Percentiles rank a stretch among this genome's conserved stretches.
These are phyloP conservation scores for Stomatorhinus ivindoensis DNA, from an alignment of 2,113 vertebrate species.

Conservation along the genomic window DNA sequence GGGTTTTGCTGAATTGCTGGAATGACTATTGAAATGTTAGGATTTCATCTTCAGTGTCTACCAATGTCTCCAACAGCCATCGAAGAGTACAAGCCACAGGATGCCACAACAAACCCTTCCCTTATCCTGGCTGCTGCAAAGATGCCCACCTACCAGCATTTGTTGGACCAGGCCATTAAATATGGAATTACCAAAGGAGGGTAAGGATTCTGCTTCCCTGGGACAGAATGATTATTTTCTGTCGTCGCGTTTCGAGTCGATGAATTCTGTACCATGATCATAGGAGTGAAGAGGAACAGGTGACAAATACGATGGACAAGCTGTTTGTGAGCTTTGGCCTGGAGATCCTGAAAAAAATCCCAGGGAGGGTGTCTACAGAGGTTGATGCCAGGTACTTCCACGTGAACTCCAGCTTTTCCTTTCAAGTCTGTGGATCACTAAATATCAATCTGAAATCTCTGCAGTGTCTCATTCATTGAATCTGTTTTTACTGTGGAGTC, in stretches of 20 bases:
- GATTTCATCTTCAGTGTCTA: background rate
- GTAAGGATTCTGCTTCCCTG: slow-evolving; percentile 52
- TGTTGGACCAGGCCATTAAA: slow-evolving; percentile 81
- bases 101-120: slow-evolving; percentile 96
- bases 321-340: slow-evolving; percentile 88
- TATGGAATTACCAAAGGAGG: slow-evolving; percentile 75
- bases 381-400: slow-evolving; percentile 84
- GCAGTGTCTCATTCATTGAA: background rate
- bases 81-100: slow-evolving; percentile 90
- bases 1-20: background rate
- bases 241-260: background rate
- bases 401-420: too few relatives aligned
- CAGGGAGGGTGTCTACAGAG: slow-evolving; percentile 92
- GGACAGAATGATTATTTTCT: background rate
- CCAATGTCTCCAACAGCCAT: slow-evolving; percentile 65
- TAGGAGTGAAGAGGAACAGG: slow-evolving; percentile 80
- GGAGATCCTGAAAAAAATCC: slow-evolving; percentile 92
- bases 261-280: background rate
- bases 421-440: background rate
- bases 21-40: background rate
- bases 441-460: background rate
- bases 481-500: background rate
- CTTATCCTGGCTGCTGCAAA: slow-evolving; percentile 89
- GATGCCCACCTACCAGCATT: slow-evolving; percentile 81
- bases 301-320: slow-evolving; percentile 80